Base-by-base conservation (phyloP, 1,140 invertebrate species). In the Camponotus vicinus region DNA sequence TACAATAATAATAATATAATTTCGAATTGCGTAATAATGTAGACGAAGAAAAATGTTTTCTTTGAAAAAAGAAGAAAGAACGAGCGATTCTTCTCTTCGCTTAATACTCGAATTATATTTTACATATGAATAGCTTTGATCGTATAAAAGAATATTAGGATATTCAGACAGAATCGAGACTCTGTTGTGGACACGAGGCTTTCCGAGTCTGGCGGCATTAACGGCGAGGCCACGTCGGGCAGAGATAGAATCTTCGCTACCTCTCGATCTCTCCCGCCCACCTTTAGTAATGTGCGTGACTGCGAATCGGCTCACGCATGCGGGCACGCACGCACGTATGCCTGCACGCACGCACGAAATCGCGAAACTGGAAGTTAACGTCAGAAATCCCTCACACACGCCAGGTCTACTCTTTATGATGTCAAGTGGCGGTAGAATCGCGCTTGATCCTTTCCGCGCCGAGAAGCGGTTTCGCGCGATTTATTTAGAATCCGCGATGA, bases 171-270 rank as follows among this genome's bases (percentile, higher is more conserved):
- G 18, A 83, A 83, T 83, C 32, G 42, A 75, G 55, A 37, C 27
- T 18, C 59, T 3, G 57, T 27, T 71, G n/a, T 15, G 79, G 79
- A 85, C 80, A 71, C 64, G 78, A 85, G 88, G 27, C 69, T 63
- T 79, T 79, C 75, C 66, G 59, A 85, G 86, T 89, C 85, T 80
- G 88, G 88, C 80, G 73, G 86, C 85, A 86, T 67, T 91, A 92
- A 91, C 91, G 89, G 75, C 91, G 89, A 91, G 89, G 91, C 90
- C 88, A 91, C 85, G 89, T 89, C 83, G 85, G 61, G 34, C 71
- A 70, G 45, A 89, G 90, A 92, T 91, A 91, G 83, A 85, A 92
- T 91, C 88, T 92, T 73, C 82, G 87, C 85, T 57, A 73, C 18
- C 45, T 79, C 71, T 70, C 69, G 55, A 27, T 27, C 59, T 85